Evolutionary conservation across 2,888 invertebrate genomes (phyloP).

Genomic region (Rhagium mordax): DNA sequence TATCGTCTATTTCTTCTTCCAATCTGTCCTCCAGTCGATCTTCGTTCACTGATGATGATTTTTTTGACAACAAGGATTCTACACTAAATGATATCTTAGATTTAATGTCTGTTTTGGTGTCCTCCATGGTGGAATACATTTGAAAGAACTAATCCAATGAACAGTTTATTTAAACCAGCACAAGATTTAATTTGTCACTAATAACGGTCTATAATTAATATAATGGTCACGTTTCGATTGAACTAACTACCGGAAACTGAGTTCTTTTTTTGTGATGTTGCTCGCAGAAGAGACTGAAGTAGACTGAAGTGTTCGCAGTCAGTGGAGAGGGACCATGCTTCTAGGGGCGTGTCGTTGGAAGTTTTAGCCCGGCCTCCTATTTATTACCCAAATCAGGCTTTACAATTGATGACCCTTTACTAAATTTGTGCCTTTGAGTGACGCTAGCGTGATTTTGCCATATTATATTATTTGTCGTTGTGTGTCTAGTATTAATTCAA

Average conservation of each 20-base stretch:
- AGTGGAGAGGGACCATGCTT: conserved; percentile 58
- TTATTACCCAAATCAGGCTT: conserved; percentile 61
- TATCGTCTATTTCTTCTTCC: conserved; percentile 56
- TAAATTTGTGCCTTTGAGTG: conserved; percentile 57
- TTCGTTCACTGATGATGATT: conserved; percentile 38
- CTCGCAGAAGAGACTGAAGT: conserved; percentile 49
- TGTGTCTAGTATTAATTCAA: conserved; percentile 63
- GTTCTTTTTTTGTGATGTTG: conserved; percentile 49
- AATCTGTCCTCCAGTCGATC: conserved; percentile 49
- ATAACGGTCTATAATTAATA: conserved; percentile 17
- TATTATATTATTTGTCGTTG: conserved; percentile 66
- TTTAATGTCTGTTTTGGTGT: conserved; percentile 70
- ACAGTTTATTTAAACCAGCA: conserved; percentile 4
- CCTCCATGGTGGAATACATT: conserved; percentile 63
- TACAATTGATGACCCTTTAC: conserved; percentile 61
- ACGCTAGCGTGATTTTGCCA: conserved; percentile 63
- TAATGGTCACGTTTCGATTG: conserved; percentile 29
- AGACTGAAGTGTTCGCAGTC: conserved; percentile 52
- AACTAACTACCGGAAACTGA: conserved; percentile 24
- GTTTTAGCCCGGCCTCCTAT: conserved; percentile 55
- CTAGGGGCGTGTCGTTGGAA: conserved; percentile 52
- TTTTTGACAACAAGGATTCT: conserved; percentile 74
- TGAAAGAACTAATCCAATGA: conserved; percentile 16
- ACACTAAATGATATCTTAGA: conserved; percentile 84
- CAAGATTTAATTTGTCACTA: conserved; percentile 31